Percentiles rank a stretch among this genome's conserved stretches.
phyloP scores from a whole-genome alignment of 2,113 vertebrate genomes.

The Bos indicus region DNA sequence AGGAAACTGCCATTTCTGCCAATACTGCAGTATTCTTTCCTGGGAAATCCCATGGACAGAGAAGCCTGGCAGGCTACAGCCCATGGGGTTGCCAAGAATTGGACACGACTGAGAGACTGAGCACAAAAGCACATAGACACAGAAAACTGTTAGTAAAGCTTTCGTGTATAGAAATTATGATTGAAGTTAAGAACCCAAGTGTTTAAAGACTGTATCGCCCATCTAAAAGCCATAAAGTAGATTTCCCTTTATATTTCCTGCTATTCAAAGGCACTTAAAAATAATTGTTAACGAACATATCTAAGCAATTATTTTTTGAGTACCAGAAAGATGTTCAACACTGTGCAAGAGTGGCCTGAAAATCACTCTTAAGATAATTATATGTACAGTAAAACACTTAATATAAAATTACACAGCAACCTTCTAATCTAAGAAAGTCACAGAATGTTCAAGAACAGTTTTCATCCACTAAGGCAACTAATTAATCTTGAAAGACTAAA shows the following conservation, averaged over 20 bases:
- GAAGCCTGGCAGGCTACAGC: not conserved
- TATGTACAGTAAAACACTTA: constrained; percentile 74
- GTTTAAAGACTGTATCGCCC: constrained; percentile 51
- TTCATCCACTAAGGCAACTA: constrained; percentile 50
- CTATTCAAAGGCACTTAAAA: constrained; percentile 73
- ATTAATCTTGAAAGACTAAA: constrained; percentile 54
- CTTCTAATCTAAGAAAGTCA: constrained; percentile 69
- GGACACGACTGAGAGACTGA: not conserved
- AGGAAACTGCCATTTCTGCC: not conserved
- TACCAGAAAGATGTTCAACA: constrained; percentile 68
- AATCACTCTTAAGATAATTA: constrained; percentile 76
- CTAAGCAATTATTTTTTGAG: constrained; percentile 70
- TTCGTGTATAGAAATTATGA: constrained; percentile 5
- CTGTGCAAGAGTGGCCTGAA: constrained; percentile 70
- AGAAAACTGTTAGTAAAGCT: constrained; percentile 34
- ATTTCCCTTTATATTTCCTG: constrained; percentile 61
- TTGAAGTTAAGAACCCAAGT: constrained; percentile 37
- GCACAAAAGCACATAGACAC: not conserved
- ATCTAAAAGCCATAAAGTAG: constrained; percentile 56
- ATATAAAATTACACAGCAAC: constrained; percentile 65
- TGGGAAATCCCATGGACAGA: not conserved
- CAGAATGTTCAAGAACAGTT: constrained; percentile 60
- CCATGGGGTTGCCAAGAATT: not conserved
- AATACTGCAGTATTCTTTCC: not conserved
- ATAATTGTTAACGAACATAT: constrained; percentile 66